These are phyloP conservation scores for Octopus sinensis DNA, from an alignment of 1,140 invertebrate genomes.

Conservation along the genomic window DNA sequence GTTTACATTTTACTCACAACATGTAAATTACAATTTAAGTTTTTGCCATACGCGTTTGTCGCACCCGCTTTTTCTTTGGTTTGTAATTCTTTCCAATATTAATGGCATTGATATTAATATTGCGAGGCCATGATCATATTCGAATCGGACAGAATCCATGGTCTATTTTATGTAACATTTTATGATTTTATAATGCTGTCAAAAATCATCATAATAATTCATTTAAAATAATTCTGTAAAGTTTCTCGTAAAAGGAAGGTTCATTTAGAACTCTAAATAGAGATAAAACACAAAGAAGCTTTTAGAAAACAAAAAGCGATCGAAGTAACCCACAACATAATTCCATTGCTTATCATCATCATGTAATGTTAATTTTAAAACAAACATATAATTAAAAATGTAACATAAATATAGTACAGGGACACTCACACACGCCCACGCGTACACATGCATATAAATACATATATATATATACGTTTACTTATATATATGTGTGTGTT, in stretches of 20 bases:
- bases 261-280: background rate
- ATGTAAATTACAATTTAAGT: too few species aligned
- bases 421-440: background rate
- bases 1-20: too few species aligned
- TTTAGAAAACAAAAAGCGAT: background rate
- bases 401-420: background rate
- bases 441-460: background rate
- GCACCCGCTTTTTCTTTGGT: too few species aligned
- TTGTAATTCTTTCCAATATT: too few species aligned
- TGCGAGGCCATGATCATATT: too few species aligned
- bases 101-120: too few species aligned
- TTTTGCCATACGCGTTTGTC: too few species aligned
- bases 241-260: background rate
- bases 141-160: too few species aligned
- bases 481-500: too few species aligned
- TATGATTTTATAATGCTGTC: too few species aligned
- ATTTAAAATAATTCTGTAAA: background rate
- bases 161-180: too few species aligned
- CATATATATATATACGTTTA: background rate
- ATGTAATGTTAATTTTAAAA: background rate
- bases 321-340: background rate
- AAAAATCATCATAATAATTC: too few species aligned
- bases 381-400: background rate
- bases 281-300: background rate
- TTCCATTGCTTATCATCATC: background rate